A percentile compares a stretch with the other conserved stretches of the same genome.
Conservation (phyloP, 1,140 invertebrate species). For the Contarinia nasturtii region DNA sequence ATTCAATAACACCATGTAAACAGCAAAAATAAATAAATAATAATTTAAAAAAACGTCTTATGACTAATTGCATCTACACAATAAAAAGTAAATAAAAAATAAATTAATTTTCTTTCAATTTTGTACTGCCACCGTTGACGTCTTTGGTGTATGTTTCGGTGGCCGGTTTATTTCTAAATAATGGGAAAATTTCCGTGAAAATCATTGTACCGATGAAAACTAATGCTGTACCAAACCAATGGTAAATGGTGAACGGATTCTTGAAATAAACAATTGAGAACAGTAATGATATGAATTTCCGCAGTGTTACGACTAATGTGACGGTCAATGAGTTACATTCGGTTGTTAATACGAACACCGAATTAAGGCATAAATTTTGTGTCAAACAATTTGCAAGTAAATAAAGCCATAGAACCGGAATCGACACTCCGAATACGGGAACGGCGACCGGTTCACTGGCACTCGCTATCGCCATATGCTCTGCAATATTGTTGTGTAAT, state of each 20-base stretch:
- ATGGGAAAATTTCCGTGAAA: constrained; percentile 57
- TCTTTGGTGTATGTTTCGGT: too few species aligned
- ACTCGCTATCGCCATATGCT: constrained; percentile 42
- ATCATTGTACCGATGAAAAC: constrained; percentile 88
- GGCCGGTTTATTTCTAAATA: too few species aligned
- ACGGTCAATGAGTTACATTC: constrained; percentile 89
- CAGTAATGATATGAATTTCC: constrained; percentile 88
- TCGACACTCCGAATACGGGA: constrained; percentile 23
- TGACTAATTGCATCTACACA: too few species aligned
- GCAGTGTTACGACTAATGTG: constrained; percentile 83
- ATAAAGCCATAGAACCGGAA: constrained; percentile 63
- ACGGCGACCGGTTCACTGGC: constrained; percentile 30
- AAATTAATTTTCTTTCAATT: too few species aligned
- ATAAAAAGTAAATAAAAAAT: too few species aligned
- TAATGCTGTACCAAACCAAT: constrained; percentile 81
- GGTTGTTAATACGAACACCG: constrained; percentile 84
- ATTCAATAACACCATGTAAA: too few species aligned
- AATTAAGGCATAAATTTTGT: constrained; percentile 89
- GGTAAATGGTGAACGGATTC: constrained; percentile 80
- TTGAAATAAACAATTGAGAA: constrained; percentile 92
- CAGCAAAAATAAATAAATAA: too few species aligned
- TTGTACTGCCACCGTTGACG: too few species aligned
- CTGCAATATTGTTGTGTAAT: constrained; percentile 49
- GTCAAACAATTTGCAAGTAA: constrained; percentile 74
- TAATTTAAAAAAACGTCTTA: too few species aligned